Base-by-base conservation (phyloP, 35 echinoderm and acorn worm species). In the Apostichopus parvimensis region DNA sequence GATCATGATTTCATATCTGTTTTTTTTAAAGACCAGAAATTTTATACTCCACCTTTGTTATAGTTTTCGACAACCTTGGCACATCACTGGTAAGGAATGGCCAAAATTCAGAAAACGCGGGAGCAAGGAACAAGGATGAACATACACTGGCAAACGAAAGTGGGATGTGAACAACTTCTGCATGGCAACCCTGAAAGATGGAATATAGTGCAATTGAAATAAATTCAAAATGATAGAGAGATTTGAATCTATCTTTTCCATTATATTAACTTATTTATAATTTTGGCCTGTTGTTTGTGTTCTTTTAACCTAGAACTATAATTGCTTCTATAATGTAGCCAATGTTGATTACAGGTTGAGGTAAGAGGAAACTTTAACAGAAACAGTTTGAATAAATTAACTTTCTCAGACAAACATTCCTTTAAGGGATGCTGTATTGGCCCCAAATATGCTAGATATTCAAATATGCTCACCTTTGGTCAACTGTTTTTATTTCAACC, bases 91-190 rank as follows among this genome's bases (percentile, higher is more conserved):
- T 56, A 21, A 96, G 60, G 0, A 98, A 70, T 53, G 97, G 97
- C 65, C 94, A 96, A 8, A 98, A 65, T 64, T 77, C 64, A 23
- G 91, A 92, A 55, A 88, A 94, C 14, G 94, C 45, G 65, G 97
- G 97, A 45, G 80, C 59, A 75, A 95, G 52, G 86, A 98, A 98
- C 12, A 98, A 55, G 58, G 71, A 96, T 8, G 92, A 83, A 65
- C 91, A 94, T 18, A 96, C 45, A 62, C 92, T 94, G 53, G 95
- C 95, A 25, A 87, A 93, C 9, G 93, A 93, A 1, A 98, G 79
- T 28, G 97, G 94, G 56, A 96, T 80, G 71, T 93, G 91, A 5
- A 91, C 57, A 18, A 98, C 97, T 22, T 94, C 91, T 45, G 94
- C 94, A 90, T 89, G 86, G 56, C 80, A 76, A 10, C 87, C 75